phyloP scores from a whole-genome alignment of 2,113 vertebrate genomes.

The Lipophrys pholis region DNA sequence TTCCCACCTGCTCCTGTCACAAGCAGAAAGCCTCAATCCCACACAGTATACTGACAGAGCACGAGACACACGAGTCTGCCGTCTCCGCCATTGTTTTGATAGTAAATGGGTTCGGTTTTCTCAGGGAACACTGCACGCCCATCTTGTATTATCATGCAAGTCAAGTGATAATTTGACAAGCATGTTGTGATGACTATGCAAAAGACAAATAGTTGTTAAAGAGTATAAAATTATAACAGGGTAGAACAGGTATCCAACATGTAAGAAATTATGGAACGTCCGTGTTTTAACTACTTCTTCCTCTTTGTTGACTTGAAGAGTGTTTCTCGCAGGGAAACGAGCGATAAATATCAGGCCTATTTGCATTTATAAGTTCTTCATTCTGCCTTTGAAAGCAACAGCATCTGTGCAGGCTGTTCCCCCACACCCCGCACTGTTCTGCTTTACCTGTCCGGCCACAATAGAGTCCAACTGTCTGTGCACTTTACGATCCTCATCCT shows the following conservation, averaged over 20 bases:
- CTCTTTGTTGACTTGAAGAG: conserved; percentile 58
- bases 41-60: conserved; percentile 63
- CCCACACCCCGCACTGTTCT: conserved; percentile 60
- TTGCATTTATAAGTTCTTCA: conserved; percentile 83
- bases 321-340: conserved; percentile 68
- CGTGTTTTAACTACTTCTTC: conserved; percentile 47
- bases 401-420: conserved; percentile 53
- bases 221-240: not conserved
- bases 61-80: conserved; percentile 17
- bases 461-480: conserved; percentile 28
- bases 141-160: conserved; percentile 26
- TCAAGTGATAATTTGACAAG: conserved; percentile 5
- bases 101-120: conserved; percentile 33
- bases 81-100: conserved; percentile 56
- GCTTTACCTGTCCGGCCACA: conserved; percentile 69
- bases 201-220: not conserved
- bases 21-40: conserved; percentile 38
- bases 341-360: conserved; percentile 68
- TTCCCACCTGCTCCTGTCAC: conserved; percentile 16
- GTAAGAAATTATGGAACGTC: conserved; percentile 15
- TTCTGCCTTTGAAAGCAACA: conserved; percentile 68
- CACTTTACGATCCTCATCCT: conserved; percentile 33
- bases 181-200: not conserved
- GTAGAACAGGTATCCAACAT: not conserved
- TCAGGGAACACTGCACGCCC: conserved; percentile 9